Evolutionary conservation across 1,140 invertebrate genomes (phyloP).

Genomic region (Rhynchophorus ferrugineus): DNA sequence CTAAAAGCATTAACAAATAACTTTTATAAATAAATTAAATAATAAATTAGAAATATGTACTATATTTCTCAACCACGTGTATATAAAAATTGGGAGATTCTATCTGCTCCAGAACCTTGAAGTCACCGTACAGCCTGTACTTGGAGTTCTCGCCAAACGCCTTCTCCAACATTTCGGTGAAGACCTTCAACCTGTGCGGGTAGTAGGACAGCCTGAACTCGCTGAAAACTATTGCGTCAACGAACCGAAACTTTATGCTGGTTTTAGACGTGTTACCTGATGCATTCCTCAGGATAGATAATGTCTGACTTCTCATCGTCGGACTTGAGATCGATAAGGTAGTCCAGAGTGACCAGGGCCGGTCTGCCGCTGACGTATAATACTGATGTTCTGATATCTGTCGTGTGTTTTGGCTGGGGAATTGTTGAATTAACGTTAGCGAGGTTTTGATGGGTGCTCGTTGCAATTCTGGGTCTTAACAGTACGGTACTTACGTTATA

Average conservation of each 20-base stretch:
- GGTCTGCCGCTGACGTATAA: slow-evolving; percentile 66
- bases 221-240: slow-evolving; percentile 49
- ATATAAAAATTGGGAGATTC: slow-evolving; percentile 74
- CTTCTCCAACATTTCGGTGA: slow-evolving; percentile 61
- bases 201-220: slow-evolving; percentile 82
- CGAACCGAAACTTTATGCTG: background rate
- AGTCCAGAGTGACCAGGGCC: slow-evolving; percentile 69
- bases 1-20: no score
- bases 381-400: slow-evolving; percentile 75
- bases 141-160: slow-evolving; percentile 58
- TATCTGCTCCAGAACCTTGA: slow-evolving; percentile 58
- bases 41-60: no score
- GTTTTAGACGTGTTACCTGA: slow-evolving; percentile 27
- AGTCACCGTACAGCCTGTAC: slow-evolving; percentile 72
- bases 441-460: no score
- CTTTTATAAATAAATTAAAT: no score
- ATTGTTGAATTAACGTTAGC: no score
- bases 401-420: slow-evolving; percentile 72
- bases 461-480: no score
- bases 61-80: slow-evolving; percentile 66
- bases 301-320: slow-evolving; percentile 24
- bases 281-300: slow-evolving; percentile 21
- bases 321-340: slow-evolving; percentile 52
- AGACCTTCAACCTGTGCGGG: slow-evolving; percentile 66
- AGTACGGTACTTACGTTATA: slow-evolving; percentile 81